Evolutionary conservation across 1,140 invertebrate genomes (phyloP).

Genomic region (Pachyrhynchus sulphureomaculatus): DNA sequence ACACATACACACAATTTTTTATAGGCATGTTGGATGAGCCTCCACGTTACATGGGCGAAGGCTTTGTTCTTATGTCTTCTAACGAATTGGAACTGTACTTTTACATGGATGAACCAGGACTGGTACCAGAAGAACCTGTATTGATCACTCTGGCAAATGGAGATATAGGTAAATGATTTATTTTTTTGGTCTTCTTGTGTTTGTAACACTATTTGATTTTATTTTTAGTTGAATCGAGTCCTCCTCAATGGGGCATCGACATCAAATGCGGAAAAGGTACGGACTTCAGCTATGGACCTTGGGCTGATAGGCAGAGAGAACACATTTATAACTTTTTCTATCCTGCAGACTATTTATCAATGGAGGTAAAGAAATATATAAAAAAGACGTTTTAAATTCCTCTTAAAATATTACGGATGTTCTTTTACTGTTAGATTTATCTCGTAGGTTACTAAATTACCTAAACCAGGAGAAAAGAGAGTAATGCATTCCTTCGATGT

Average conservation of each 20-base stretch:
- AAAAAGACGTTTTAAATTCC: not conserved
- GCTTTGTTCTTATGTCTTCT: slow-evolving; percentile 94
- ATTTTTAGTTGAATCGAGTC: slow-evolving; percentile 73
- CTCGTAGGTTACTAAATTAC: slow-evolving; percentile 62
- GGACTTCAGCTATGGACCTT: slow-evolving; percentile 97
- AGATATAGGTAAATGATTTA: slow-evolving; percentile 66
- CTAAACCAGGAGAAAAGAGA: slow-evolving; percentile 82
- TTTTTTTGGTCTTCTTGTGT: too few relatives aligned
- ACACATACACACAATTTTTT: too few relatives aligned
- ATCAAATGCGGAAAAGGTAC: slow-evolving; percentile 97
- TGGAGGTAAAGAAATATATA: slow-evolving; percentile 56
- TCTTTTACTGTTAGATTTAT: not conserved
- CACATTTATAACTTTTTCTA: slow-evolving; percentile 96
- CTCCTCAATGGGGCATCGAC: slow-evolving; percentile 92
- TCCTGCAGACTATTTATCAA: slow-evolving; percentile 81
- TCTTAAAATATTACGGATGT: not conserved
- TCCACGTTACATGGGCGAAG: slow-evolving; percentile 96
- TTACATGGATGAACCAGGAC: slow-evolving; percentile 92
- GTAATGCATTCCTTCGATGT: slow-evolving; percentile 91
- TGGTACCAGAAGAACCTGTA: slow-evolving; percentile 87
- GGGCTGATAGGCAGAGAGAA: slow-evolving; percentile 95
- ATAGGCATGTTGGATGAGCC: slow-evolving; percentile 86
- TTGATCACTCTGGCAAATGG: slow-evolving; percentile 89
- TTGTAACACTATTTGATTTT: too few relatives aligned
- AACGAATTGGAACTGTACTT: slow-evolving; percentile 94